Evolutionary conservation across 2,113 vertebrate genomes (phyloP).

Genomic region (Trogon surrucura): DNA sequence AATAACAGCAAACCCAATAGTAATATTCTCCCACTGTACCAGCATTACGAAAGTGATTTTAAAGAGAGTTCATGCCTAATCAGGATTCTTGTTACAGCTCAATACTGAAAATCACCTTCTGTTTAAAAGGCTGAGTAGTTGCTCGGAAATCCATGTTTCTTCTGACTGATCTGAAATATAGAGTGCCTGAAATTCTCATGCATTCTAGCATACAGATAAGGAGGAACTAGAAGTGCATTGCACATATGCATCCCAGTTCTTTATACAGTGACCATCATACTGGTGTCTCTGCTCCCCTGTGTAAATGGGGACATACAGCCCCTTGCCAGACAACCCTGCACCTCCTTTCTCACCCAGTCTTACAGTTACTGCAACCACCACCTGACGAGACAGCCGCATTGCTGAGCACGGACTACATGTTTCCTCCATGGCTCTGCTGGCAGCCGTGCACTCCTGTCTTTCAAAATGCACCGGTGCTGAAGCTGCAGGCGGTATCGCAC

Average conservation of each 20-base stretch:
- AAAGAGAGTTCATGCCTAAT: not conserved
- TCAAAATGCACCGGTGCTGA: fast-evolving
- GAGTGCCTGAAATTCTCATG: not conserved
- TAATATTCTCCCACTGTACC: not conserved
- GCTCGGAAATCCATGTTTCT: not conserved
- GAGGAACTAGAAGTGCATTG: not conserved
- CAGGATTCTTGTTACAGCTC: not conserved
- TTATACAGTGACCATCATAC: too few relatives aligned
- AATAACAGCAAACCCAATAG: slow-evolving; percentile 3
- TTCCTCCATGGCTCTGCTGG: fast-evolving
- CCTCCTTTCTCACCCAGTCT: not conserved
- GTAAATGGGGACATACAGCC: fast-evolving
- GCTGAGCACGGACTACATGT: not conserved
- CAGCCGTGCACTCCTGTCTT: not conserved
- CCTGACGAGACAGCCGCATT: not conserved
- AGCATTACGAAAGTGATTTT: not conserved
- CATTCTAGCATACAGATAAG: not conserved
- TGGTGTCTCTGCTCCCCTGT: not conserved
- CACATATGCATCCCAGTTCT: not conserved
- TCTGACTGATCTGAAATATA: not conserved
- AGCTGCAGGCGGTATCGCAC: not conserved
- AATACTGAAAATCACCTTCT: not conserved
- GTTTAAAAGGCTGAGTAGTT: not conserved
- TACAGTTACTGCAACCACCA: not conserved
- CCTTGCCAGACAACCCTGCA: not conserved